phyloP scores from a whole-genome alignment of 2,888 invertebrate genomes.

The Sarcophaga variegata region DNA sequence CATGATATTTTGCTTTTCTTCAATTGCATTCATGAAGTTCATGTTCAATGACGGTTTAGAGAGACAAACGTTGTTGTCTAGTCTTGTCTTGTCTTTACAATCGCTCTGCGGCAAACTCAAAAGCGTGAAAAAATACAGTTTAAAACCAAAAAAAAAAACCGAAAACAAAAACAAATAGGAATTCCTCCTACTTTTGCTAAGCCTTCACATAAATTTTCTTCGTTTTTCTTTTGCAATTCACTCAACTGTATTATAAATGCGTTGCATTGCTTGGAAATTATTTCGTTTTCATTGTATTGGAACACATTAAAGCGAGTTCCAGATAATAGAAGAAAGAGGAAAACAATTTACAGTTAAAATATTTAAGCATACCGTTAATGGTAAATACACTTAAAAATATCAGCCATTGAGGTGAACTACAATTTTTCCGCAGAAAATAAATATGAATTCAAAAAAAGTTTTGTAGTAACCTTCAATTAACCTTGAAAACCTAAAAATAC shows the following conservation, averaged over 20 bases:
- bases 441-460: too few species aligned
- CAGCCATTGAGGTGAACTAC: too few species aligned
- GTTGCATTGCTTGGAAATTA: slow-evolving; percentile 44
- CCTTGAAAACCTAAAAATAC: too few species aligned
- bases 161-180: slow-evolving; percentile 12
- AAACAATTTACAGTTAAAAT: slow-evolving; percentile 50
- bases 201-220: slow-evolving; percentile 12
- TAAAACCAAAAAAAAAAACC: slow-evolving; percentile 16
- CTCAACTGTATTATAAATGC: slow-evolving; percentile 53
- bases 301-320: slow-evolving; percentile 18
- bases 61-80: slow-evolving; percentile 38
- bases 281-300: slow-evolving; percentile 59
- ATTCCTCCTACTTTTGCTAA: background rate
- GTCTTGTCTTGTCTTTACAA: slow-evolving; percentile 22
- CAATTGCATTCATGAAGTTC: slow-evolving; percentile 64
- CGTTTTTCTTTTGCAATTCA: slow-evolving; percentile 28
- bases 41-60: slow-evolving; percentile 37
- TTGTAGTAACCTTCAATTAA: too few species aligned
- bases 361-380: slow-evolving; percentile 14
- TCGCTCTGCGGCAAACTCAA: slow-evolving; percentile 63
- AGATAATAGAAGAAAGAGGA: slow-evolving; percentile 4
- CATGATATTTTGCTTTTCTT: slow-evolving; percentile 19
- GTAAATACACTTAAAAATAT: too few species aligned
- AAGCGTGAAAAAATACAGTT: slow-evolving; percentile 66
- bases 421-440: too few species aligned